These are phyloP conservation scores for Ptychobarbus kaznakovi DNA, from an alignment of 2,797 vertebrate genomes.

Conservation along the genomic window DNA sequence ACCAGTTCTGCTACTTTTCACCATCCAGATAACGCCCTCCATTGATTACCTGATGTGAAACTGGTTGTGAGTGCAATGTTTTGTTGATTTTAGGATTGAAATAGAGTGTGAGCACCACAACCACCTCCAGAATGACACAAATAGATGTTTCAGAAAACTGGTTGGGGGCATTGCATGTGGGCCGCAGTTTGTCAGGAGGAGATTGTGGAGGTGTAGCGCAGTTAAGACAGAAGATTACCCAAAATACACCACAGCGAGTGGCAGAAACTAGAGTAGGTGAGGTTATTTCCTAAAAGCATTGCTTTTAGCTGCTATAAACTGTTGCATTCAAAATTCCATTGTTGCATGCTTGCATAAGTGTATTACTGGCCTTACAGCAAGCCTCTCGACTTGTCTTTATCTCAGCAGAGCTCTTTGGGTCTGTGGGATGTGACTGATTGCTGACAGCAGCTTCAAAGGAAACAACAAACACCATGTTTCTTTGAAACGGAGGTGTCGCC, in stretches of 20 bases:
- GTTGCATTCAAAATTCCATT: neutral
- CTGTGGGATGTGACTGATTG: conserved; percentile 16
- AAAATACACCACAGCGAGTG: conserved; percentile 6
- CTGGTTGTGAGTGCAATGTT: neutral
- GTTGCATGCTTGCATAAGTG: neutral
- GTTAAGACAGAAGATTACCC: neutral
- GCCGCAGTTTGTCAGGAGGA: conserved; percentile 8
- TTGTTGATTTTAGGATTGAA: neutral
- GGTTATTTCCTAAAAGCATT: neutral
- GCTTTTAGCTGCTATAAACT: neutral
- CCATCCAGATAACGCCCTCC: neutral
- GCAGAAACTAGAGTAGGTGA: neutral
- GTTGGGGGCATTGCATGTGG: neutral
- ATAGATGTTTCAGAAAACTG: neutral
- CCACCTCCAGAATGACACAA: conserved; percentile 16
- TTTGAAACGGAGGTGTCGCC: conserved; percentile 18
- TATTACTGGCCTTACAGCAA: neutral
- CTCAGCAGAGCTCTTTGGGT: neutral
- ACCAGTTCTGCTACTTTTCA: conserved; percentile 29
- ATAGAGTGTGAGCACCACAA: neutral
- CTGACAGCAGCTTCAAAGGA: conserved; percentile 27
- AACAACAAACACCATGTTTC: conserved; percentile 8
- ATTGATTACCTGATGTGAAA: neutral
- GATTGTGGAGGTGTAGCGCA: conserved; percentile 10
- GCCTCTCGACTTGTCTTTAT: neutral